A percentile compares a stretch with the other conserved stretches of the same genome.
Conservation (phyloP, 2,113 vertebrate genomes). For the Rhinolophus ferrumequinum region DNA sequence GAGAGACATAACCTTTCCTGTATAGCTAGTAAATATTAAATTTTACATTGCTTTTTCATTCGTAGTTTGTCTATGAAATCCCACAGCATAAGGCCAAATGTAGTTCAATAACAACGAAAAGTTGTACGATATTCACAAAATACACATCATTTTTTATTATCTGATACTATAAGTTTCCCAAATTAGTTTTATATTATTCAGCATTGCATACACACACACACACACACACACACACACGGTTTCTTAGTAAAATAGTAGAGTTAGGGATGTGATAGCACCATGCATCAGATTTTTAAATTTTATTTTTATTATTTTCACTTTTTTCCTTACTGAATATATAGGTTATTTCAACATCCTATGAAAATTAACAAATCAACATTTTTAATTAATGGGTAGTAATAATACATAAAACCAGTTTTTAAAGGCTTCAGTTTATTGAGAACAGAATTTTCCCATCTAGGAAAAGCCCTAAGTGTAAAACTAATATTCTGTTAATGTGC, state of each 20-base stretch:
- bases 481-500: constrained; percentile 49
- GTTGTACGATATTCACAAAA: not conserved
- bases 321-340: not conserved
- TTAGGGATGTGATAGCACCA: not conserved
- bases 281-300: not conserved
- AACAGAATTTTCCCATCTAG: constrained; percentile 9
- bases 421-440: not conserved
- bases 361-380: not conserved
- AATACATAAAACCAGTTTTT: not conserved
- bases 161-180: not conserved
- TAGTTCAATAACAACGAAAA: not conserved
- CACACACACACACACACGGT: not conserved
- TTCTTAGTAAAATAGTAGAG: not conserved
- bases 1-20: not conserved
- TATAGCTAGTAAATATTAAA: not conserved
- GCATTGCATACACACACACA: not conserved
- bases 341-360: not conserved
- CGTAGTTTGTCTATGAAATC: not conserved
- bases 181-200: not conserved
- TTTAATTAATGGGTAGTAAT: not conserved
- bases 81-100: not conserved
- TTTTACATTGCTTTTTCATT: not conserved
- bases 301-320: not conserved
- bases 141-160: not conserved
- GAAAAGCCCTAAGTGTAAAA: constrained; percentile 53